Percentiles rank a stretch among this genome's conserved stretches.
These are phyloP conservation scores for Lasioglossum morio DNA, from an alignment of 2,888 invertebrate genomes.

Conservation along the genomic window DNA sequence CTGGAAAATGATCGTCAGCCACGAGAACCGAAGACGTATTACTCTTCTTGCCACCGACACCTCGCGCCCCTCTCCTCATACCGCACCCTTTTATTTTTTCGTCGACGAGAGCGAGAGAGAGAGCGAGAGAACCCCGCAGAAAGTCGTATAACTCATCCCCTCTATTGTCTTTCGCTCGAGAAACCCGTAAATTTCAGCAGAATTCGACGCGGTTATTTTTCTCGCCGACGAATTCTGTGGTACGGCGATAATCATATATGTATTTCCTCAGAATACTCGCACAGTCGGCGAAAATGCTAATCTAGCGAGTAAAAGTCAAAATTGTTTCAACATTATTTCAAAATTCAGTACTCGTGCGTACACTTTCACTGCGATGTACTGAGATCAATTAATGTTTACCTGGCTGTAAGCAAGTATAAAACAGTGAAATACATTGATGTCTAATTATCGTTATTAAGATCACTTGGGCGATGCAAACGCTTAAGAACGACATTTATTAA, in stretches of 20 bases:
- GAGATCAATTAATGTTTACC: neutral
- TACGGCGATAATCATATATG: neutral
- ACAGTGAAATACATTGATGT: neutral
- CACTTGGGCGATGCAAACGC: neutral
- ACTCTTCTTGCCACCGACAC: conserved; percentile 52
- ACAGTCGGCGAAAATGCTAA: no score
- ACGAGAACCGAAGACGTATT: conserved; percentile 55
- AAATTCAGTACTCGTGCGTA: neutral
- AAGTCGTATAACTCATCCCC: conserved; percentile 3
- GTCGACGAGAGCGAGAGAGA: neutral
- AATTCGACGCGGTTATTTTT: neutral
- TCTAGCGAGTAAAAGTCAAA: no score
- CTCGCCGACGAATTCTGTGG: neutral
- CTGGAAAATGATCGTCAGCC: conserved; percentile 58
- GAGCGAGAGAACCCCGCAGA: neutral
- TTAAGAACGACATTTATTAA: neutral
- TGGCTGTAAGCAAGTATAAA: neutral
- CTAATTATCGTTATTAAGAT: neutral
- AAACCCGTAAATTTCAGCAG: neutral
- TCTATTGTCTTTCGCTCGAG: neutral
- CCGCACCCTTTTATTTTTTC: neutral
- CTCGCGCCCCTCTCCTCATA: neutral
- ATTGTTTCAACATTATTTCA: no score
- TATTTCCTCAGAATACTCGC: neutral
- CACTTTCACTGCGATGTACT: neutral